Conservation (phyloP, 2,797 vertebrate genomes). For the Chrysolophus pictus region DNA sequence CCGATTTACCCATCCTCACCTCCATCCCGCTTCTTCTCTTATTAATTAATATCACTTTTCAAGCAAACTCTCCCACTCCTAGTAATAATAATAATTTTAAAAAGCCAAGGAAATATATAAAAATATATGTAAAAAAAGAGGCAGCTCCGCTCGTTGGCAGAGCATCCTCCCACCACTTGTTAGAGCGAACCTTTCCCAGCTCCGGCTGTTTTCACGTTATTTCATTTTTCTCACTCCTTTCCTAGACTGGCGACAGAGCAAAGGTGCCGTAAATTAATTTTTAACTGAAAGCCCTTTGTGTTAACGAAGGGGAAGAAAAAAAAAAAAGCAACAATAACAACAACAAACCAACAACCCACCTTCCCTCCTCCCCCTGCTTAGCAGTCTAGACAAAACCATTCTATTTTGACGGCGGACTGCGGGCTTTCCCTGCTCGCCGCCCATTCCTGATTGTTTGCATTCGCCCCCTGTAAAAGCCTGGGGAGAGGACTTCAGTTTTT, state of each 20-base stretch:
- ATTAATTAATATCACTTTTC: not conserved
- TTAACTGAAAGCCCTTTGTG: conserved; percentile 39
- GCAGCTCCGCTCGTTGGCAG: not conserved
- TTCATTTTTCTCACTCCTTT: not conserved
- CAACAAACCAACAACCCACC: too few species aligned
- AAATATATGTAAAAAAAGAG: not conserved
- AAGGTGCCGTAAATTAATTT: conserved; percentile 33
- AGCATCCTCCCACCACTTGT: conserved; percentile 36
- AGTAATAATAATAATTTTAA: not conserved
- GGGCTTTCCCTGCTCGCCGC: not conserved
- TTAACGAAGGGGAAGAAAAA: not conserved
- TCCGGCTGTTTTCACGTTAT: not conserved
- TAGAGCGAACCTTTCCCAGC: not conserved
- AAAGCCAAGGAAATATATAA: not conserved
- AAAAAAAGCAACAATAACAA: not conserved
- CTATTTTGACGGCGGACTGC: conserved; percentile 43
- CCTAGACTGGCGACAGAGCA: not conserved
- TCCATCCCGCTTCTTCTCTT: not conserved
- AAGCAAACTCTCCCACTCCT: not conserved
- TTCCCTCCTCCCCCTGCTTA: not conserved
- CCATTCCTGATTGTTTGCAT: not conserved
- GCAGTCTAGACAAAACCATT: conserved; percentile 34
- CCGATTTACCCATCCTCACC: conserved; percentile 6
- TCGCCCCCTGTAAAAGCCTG: not conserved
- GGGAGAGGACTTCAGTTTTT: not conserved